phyloP scores from a whole-genome alignment of 1,140 invertebrate genomes.

The Neodiprion fabricii region DNA sequence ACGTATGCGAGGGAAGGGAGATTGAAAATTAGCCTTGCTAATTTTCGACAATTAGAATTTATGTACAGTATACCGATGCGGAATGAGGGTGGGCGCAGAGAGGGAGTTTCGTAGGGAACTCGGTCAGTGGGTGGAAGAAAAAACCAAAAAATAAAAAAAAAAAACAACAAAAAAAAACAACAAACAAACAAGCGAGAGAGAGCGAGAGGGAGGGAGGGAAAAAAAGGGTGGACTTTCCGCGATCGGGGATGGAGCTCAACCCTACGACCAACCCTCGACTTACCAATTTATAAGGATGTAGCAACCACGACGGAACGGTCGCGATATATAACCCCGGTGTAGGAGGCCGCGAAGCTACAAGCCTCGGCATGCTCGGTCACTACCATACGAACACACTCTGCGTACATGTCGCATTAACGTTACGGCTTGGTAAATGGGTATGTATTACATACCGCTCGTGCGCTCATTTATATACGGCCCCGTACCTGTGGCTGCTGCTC shows the following conservation, averaged over 20 bases:
- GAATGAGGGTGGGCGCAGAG: no score
- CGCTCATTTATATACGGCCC: slow-evolving; percentile 1
- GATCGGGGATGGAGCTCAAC: background rate
- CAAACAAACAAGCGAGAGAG: background rate
- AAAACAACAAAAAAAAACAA: background rate
- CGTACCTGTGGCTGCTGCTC: background rate
- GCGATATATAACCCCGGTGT: slow-evolving; percentile 1
- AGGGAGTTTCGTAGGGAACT: no score
- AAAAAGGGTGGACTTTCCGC: background rate
- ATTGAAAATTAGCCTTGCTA: slow-evolving; percentile 20
- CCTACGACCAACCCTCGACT: background rate
- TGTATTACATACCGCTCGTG: background rate
- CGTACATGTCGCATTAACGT: slow-evolving; percentile 6
- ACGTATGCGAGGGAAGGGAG: no score
- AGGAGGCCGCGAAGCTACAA: background rate
- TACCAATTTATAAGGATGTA: no score
- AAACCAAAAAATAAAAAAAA: no score
- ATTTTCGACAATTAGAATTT: slow-evolving; percentile 27
- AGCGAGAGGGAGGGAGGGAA: background rate
- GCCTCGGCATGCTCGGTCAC: background rate
- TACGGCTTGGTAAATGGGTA: slow-evolving; percentile 4
- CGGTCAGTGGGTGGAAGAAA: no score
- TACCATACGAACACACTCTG: background rate
- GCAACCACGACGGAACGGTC: background rate
- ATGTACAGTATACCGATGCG: background rate